These are phyloP conservation scores for Pongo pygmaeus DNA, from an alignment of 2,113 vertebrate species.

Conservation along the genomic window DNA sequence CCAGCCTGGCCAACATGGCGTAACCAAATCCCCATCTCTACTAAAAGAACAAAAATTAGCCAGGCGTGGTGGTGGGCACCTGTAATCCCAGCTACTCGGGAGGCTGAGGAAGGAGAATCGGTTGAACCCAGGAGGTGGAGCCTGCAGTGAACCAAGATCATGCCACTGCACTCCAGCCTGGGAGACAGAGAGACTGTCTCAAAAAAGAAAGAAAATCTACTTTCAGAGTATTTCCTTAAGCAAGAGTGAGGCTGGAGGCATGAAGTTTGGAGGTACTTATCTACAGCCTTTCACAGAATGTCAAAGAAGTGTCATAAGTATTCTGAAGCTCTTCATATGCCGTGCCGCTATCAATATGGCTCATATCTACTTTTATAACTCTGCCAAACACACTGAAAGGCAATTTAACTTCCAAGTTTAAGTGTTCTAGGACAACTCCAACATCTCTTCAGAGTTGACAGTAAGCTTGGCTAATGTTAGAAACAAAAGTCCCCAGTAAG, in stretches of 20 bases:
- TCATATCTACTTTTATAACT: neutral
- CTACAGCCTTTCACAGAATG: neutral
- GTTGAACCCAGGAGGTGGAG: neutral
- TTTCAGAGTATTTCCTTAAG: neutral
- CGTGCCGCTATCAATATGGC: neutral
- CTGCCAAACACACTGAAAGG: neutral
- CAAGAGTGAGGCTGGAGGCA: neutral
- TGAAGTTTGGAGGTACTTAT: neutral
- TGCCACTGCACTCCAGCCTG: neutral
- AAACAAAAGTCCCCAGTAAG: neutral
- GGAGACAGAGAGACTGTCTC: neutral
- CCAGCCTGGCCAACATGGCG: neutral
- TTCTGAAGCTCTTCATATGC: neutral
- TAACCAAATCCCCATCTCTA: neutral
- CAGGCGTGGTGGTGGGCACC: neutral
- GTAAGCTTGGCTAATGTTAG: neutral
- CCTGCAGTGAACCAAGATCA: neutral
- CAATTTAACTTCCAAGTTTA: neutral
- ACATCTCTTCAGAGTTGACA: neutral
- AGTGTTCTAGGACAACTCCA: conserved; percentile 3
- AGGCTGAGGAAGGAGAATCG: neutral
- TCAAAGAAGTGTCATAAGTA: neutral
- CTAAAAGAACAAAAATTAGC: neutral
- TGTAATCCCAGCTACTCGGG: neutral
- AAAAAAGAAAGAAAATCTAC: too few species aligned